A percentile compares a stretch with the other conserved stretches of the same genome.
Conservation (phyloP, 2,113 vertebrate genomes). For the Peromyscus maniculatus region DNA sequence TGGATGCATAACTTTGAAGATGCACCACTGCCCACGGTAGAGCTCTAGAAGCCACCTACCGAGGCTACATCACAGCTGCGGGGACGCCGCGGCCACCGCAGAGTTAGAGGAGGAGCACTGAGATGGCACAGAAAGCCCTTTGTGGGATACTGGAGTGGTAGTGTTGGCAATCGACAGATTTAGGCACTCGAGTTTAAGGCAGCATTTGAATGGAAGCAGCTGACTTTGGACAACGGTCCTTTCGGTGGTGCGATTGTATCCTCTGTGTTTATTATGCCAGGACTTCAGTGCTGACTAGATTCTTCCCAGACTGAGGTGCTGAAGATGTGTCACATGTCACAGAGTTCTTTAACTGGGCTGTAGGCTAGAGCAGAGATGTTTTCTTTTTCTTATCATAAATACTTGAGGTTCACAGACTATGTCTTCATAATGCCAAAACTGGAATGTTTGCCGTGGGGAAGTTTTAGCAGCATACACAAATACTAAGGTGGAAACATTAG, state of each 20-base stretch:
- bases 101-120: slow-evolving; percentile 76
- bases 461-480: slow-evolving; percentile 88
- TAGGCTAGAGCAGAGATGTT: slow-evolving; percentile 88
- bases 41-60: slow-evolving; percentile 87
- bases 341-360: slow-evolving; percentile 84
- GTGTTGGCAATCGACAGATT: slow-evolving; percentile 90
- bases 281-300: slow-evolving; percentile 87
- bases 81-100: slow-evolving; percentile 63
- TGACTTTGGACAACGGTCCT: slow-evolving; percentile 87
- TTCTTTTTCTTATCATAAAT: slow-evolving; percentile 87
- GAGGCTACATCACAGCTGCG: slow-evolving; percentile 86
- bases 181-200: slow-evolving; percentile 94
- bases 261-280: slow-evolving; percentile 85
- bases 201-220: slow-evolving; percentile 91
- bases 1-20: slow-evolving; percentile 86
- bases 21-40: slow-evolving; percentile 86
- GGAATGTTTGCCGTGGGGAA: slow-evolving; percentile 89
- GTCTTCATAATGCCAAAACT: slow-evolving; percentile 85
- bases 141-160: slow-evolving; percentile 87
- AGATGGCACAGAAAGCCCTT: slow-evolving; percentile 89
- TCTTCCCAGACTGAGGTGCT: slow-evolving; percentile 85
- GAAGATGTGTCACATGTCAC: slow-evolving; percentile 84
- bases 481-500: slow-evolving; percentile 87
- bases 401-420: slow-evolving; percentile 83
- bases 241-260: slow-evolving; percentile 84